Percentiles rank a stretch among this genome's conserved stretches.
Conservation (phyloP, 2,797 vertebrate species). For the Myotis daubentonii region DNA sequence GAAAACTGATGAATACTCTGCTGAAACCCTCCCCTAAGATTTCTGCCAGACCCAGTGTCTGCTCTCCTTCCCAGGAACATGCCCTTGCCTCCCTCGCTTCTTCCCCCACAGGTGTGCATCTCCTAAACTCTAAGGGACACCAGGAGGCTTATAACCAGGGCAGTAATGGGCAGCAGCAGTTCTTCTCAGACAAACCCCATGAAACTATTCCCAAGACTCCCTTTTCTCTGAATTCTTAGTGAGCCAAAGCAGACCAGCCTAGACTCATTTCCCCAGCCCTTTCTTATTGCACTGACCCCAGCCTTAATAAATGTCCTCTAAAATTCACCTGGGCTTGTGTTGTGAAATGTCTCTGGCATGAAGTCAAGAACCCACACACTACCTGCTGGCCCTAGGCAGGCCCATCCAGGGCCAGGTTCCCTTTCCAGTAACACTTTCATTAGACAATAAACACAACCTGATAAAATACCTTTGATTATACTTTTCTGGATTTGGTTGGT, state of each 20-base stretch:
- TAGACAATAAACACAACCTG: neutral
- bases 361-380: neutral
- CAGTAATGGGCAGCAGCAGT: neutral
- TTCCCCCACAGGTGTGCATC: neutral
- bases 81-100: neutral
- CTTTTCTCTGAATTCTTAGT: neutral
- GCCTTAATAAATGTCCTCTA: neutral
- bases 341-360: neutral
- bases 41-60: neutral
- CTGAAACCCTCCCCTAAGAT: neutral
- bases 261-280: neutral
- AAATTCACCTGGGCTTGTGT: neutral
- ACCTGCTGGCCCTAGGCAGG: neutral
- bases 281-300: neutral
- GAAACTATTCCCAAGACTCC: neutral
- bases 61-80: neutral
- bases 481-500: neutral
- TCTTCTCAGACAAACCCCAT: neutral
- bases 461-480: neutral
- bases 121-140: neutral
- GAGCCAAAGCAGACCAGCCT: neutral
- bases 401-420: neutral
- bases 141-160: neutral
- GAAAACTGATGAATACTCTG: neutral
- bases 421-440: neutral